Base-by-base conservation (phyloP, 2,888 invertebrate species). In the Pseudococcus longispinus region DNA sequence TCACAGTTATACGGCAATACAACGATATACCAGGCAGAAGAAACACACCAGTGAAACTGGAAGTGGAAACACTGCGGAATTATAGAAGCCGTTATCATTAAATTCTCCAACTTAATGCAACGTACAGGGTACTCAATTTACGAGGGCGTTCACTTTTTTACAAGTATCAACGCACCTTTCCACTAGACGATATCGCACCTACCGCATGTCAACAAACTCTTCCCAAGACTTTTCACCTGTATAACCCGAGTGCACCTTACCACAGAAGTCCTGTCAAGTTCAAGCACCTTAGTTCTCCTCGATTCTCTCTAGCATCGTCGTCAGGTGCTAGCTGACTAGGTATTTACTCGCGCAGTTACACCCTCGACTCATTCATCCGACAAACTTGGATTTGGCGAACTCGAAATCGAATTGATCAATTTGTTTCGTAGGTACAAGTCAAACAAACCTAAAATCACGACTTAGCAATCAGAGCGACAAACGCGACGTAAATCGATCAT, bases 1-100 rank as follows among this genome's bases (percentile, higher is more conserved):
- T 82, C 82, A 82, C 82, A 82, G 82, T 82, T 82, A 82, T 82
- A 44, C 60, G 23, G 8, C 37, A 37, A 37, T 18, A 51, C 51
- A n/a, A 51, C 44, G 44, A n/a, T n/a, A n/a, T 46, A 46, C 15
- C 15, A 46, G 44, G 44, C 15, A 8, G 55, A n/a, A n/a, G 55
- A n/a, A 55, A n/a, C 20, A 9, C 37, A 0, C 9, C 37, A 37
- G 37, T 6, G 51, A 51, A n/a, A 2, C n/a, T n/a, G 1, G 60
- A 11, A 9, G 5, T 60, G 60, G 51, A 51, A 51, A 23, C 20
- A 60, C 23, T 23, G 51, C 51, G n/a, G 60, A 60, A 60, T 23
- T 23, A 23, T 23, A 60, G 5, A 23, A 60, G 23, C 23, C 60
- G 23, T 37, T 9, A 9, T 60, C 60, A 9, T 60, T 60, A 20